Evolutionary conservation across 2,888 invertebrate species (phyloP), one percentile per base, ranked within the genome.

Genomic region (Tenthredo livida): DNA sequence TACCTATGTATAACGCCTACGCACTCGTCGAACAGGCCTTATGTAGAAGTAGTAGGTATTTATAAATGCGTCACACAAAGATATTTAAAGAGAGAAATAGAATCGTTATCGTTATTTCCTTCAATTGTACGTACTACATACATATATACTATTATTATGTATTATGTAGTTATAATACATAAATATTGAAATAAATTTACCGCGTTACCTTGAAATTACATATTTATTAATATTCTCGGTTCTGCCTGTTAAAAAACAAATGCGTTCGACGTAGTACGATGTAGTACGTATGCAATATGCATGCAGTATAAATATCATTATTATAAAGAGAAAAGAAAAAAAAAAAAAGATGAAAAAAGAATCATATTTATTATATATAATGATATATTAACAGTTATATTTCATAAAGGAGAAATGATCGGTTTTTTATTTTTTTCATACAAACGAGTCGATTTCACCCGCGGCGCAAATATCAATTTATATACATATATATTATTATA

Each of bases 1-100:
- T 70, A n/a, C 37, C 70, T n/a, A n/a, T n/a, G n/a, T n/a, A n/a
- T 5, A 33, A 70, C 70, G 70, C 70, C 37, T 70, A 54, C 54
- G 54, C 54, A n/a, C 25, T 3, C 4, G 12, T 61, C 6, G 2
- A 25, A 61, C 54, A 37, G 17, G 37, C 70, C 33, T 33, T 9
- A 33, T 17, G n/a, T 37, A 37, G 12, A n/a, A n/a, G n/a, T n/a
- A n/a, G n/a, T n/a, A n/a, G n/a, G n/a, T n/a, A n/a, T n/a, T n/a
- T 47, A 37, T n/a, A 33, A 33, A 37, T 25, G 33, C 70, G 37
- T 37, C 70, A 29, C 67, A 67, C 54, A 61, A 21, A 25, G 61
- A 61, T 61, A 25, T 61, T 61, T 12, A 61, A n/a, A n/a, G 12
- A 61, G 61, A 61, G 61, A 61, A 61, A 25, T 61, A 61, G 12